A percentile compares a stretch with the other conserved stretches of the same genome.
Evolutionary conservation across 2,797 vertebrate species (phyloP).

Genomic region (Rhinella marina): DNA sequence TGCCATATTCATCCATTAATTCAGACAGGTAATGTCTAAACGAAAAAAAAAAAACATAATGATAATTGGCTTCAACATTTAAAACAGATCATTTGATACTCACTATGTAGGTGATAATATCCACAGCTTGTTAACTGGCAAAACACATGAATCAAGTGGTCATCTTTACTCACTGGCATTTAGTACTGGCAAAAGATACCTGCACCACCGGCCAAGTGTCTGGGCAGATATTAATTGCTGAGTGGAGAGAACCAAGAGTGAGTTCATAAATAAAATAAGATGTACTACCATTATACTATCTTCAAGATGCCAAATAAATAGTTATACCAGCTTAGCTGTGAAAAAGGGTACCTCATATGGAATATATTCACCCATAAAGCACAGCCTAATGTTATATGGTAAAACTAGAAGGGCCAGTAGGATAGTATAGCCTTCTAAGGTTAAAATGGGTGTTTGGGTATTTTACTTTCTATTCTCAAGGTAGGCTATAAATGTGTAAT

Average conservation of each 20-base stretch:
- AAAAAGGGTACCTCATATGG: neutral
- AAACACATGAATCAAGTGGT: constrained; percentile 9
- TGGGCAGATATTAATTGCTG: neutral
- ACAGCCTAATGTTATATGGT: neutral
- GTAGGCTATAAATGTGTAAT: too few species aligned
- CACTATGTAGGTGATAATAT: neutral
- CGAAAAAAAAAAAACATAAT: neutral
- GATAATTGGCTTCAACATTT: neutral
- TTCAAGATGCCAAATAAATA: too few species aligned
- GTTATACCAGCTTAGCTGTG: too few species aligned
- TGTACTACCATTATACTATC: too few species aligned
- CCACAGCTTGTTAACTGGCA: constrained; percentile 18
- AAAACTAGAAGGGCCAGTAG: neutral
- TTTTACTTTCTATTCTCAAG: too few species aligned
- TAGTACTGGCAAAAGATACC: neutral
- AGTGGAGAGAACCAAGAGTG: neutral
- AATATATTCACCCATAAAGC: neutral
- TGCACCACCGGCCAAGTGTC: constrained; percentile 28
- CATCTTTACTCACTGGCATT: constrained; percentile 29
- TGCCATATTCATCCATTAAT: neutral
- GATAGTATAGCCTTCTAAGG: too few species aligned
- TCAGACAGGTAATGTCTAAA: neutral
- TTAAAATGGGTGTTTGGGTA: too few species aligned
- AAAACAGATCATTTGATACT: neutral
- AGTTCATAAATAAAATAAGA: too few species aligned